Percentiles rank a stretch among this genome's conserved stretches.
Evolutionary conservation across 2,797 vertebrate species (phyloP).

Genomic region (Sciurus carolinensis): DNA sequence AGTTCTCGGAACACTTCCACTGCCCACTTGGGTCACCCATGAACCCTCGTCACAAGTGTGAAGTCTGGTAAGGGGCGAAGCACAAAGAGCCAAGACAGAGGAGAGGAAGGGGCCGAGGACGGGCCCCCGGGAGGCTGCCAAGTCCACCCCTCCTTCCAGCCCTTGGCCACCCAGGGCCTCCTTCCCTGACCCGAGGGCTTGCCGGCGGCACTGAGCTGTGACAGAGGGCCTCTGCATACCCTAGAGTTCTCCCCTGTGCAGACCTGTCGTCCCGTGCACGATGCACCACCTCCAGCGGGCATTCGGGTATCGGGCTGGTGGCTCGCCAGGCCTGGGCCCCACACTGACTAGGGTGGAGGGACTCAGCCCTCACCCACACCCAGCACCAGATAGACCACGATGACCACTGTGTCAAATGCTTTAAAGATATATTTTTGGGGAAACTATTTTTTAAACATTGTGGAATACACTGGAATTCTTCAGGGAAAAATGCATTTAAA

Average conservation of each 20-base stretch:
- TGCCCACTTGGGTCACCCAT: constrained; percentile 94
- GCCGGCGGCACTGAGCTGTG: fast-evolving
- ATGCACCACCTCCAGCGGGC: background rate
- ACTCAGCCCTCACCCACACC: background rate
- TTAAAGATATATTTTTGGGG: constrained; percentile 84
- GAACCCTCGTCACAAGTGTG: constrained; percentile 97
- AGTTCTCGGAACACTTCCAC: constrained; percentile 95
- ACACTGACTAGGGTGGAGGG: background rate
- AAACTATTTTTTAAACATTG: constrained; percentile 85
- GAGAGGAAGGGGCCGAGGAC: background rate
- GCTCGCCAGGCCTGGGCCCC: constrained; percentile 3
- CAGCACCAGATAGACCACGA: constrained; percentile 58
- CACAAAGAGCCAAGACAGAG: background rate
- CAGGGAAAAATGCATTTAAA: constrained; percentile 89
- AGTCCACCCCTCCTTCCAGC: background rate
- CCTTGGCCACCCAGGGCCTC: background rate
- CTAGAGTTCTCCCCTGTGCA: constrained; percentile 82
- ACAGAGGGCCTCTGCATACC: background rate
- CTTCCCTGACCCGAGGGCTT: background rate
- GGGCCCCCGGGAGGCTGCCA: fast-evolving
- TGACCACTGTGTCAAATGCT: constrained; percentile 83
- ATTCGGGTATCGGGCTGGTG: background rate
- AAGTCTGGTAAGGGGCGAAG: constrained; percentile 93
- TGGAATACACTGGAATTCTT: constrained; percentile 91
- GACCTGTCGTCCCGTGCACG: constrained; percentile 38